phyloP scores from a whole-genome alignment of 2,113 vertebrate species.

The Ptilonorhynchus violaceus region DNA sequence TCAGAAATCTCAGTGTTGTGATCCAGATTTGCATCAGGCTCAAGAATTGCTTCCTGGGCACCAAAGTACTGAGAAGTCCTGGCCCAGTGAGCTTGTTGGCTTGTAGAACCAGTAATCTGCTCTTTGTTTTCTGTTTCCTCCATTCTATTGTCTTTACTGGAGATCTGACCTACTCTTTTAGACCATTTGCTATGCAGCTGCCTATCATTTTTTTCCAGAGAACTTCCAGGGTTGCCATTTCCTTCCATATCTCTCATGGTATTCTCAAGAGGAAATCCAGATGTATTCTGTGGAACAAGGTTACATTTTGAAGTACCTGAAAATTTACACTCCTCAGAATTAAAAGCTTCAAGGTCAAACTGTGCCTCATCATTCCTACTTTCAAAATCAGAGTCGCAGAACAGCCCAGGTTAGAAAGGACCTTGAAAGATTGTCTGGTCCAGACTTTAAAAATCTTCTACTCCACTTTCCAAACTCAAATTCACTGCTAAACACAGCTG shows the following conservation, averaged over 20 bases:
- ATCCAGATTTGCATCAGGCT: conserved; percentile 3
- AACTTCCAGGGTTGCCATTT: neutral
- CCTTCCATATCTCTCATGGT: neutral
- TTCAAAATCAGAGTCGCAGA: neutral
- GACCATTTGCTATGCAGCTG: neutral
- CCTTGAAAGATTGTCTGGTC: neutral
- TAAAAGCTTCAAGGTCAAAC: neutral
- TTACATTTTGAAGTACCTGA: conserved; percentile 44
- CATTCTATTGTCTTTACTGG: neutral
- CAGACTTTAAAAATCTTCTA: neutral
- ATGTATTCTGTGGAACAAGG: conserved; percentile 58
- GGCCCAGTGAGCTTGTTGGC: neutral
- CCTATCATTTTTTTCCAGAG: neutral
- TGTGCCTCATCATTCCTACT: neutral
- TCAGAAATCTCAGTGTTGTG: conserved; percentile 7
- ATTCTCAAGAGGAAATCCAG: conserved; percentile 25
- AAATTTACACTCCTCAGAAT: neutral
- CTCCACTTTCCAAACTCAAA: neutral
- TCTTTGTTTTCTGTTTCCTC: conserved; percentile 6
- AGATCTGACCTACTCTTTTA: neutral
- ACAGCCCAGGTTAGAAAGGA: neutral
- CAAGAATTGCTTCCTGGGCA: neutral
- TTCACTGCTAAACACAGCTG: neutral
- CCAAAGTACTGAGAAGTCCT: neutral
- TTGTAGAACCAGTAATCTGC: neutral